Base-by-base conservation (phyloP, 2,888 invertebrate genomes). In the Gymnocheta viridis region DNA sequence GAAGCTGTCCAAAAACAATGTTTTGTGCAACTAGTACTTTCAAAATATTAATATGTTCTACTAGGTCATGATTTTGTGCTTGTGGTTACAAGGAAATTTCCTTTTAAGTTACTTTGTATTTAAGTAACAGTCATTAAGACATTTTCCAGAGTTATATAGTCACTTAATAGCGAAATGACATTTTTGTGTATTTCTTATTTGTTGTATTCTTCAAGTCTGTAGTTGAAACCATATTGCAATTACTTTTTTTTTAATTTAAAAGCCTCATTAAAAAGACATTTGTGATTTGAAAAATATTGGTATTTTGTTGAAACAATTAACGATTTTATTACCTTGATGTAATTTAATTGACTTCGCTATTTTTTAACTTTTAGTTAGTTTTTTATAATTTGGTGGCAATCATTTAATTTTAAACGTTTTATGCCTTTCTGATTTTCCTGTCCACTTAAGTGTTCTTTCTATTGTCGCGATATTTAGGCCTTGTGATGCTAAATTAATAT, bases 31-130 rank as follows among this genome's bases (percentile, higher is more conserved):
- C 10, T 27, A 17, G 9, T 32, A 14, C n/a, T n/a, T 47, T 62
- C 3, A n/a, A 24, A 38, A 6, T 17, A 49, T 51, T 73, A 49
- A 29, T 74, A 22, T 62, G 51, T 64, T 74, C 41, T 64, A 51
- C 41, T 74, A 51, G 74, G 62, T 74, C 41, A 51, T 64, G 74
- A 3, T 51, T 49, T 51, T 14, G 2, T 19, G 17, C 7, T 17
- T 60, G 44, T n/a, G 14, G 0, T 1, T 14, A 14, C 5, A 29
- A n/a, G 56, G 22, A 29, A 58, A 41, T 27, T 32, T 32, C 14
- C n/a, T 44, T 29, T 41, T 2, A 17, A 17, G 7, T 2, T 14
- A 9, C 35, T 17, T 22, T 49, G n/a, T 9, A 4, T 24, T 41
- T 7, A 24, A 27, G 24, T 10, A 41, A 17, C 2, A 27, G 7